These are phyloP conservation scores for Marmota monax DNA, from an alignment of 2,113 vertebrate genomes.

Conservation along the genomic window DNA sequence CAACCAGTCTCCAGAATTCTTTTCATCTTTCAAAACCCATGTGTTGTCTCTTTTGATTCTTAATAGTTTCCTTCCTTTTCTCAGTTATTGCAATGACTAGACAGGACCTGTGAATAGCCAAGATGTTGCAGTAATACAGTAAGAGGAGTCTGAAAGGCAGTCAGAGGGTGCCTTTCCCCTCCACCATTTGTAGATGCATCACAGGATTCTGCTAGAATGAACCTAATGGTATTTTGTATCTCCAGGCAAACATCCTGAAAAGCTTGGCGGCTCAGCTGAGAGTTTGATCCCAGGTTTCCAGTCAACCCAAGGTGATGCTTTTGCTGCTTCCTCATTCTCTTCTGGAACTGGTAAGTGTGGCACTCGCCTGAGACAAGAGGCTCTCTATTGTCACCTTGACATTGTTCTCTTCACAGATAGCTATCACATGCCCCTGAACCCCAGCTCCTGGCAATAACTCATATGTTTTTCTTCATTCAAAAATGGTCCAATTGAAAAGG, in stretches of 20 bases:
- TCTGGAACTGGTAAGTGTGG: slow-evolving; percentile 89
- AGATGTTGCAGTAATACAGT: neutral
- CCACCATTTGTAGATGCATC: neutral
- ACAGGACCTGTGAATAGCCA: neutral
- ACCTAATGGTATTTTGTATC: slow-evolving; percentile 53
- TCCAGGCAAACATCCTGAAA: slow-evolving; percentile 92
- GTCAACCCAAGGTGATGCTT: slow-evolving; percentile 83
- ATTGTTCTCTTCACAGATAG: neutral
- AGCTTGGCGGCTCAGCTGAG: slow-evolving; percentile 90
- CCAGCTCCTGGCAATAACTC: neutral
- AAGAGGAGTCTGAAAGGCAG: neutral
- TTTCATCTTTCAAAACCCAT: neutral
- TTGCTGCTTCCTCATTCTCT: slow-evolving; percentile 89
- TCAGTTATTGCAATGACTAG: slow-evolving; percentile 7
- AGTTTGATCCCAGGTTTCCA: slow-evolving; percentile 92
- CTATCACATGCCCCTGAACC: neutral
- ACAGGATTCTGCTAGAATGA: neutral
- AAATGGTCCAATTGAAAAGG: neutral
- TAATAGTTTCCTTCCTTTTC: neutral
- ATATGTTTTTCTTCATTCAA: neutral
- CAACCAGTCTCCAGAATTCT: neutral
- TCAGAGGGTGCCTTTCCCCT: neutral
- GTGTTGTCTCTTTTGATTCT: neutral
- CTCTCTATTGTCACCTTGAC: neutral
- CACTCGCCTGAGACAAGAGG: neutral